Evolutionary conservation across 2,113 vertebrate species (phyloP).

Genomic region (Pseudopodoces humilis): DNA sequence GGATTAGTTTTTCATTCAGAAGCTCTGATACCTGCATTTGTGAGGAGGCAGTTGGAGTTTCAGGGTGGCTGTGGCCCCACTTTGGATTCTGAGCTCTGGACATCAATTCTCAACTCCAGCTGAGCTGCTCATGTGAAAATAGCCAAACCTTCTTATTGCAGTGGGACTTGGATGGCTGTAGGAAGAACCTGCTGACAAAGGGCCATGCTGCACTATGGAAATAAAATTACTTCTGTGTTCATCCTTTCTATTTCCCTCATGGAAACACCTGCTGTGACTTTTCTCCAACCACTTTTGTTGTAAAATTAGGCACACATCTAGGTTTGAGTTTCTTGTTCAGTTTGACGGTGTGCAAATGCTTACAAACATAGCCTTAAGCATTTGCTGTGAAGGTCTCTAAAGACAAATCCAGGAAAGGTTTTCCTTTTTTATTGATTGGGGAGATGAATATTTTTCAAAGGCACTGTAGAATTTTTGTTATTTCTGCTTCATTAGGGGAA

Average conservation of each 20-base stretch:
- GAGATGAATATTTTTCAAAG: neutral
- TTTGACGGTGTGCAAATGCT: neutral
- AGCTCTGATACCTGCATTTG: neutral
- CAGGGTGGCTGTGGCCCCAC: neutral
- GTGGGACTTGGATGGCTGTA: neutral
- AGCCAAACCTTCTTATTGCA: neutral
- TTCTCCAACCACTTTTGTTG: neutral
- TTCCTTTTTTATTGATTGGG: neutral
- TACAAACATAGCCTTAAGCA: neutral
- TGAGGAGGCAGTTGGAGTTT: neutral
- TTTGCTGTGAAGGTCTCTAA: neutral
- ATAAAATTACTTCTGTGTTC: neutral
- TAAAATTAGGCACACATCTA: neutral
- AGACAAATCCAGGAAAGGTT: neutral
- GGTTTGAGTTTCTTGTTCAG: neutral
- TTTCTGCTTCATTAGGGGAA: constrained; percentile 22
- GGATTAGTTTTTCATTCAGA: neutral
- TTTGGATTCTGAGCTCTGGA: neutral
- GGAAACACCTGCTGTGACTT: neutral
- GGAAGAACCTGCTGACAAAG: neutral
- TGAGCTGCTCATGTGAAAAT: fast-evolving
- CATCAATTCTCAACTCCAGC: neutral
- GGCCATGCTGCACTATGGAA: neutral
- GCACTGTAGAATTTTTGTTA: neutral
- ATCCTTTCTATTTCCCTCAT: neutral